A percentile compares a stretch with the other conserved stretches of the same genome.
These are phyloP conservation scores for Laupala kohalensis DNA, from an alignment of 1,140 invertebrate genomes.

Conservation along the genomic window DNA sequence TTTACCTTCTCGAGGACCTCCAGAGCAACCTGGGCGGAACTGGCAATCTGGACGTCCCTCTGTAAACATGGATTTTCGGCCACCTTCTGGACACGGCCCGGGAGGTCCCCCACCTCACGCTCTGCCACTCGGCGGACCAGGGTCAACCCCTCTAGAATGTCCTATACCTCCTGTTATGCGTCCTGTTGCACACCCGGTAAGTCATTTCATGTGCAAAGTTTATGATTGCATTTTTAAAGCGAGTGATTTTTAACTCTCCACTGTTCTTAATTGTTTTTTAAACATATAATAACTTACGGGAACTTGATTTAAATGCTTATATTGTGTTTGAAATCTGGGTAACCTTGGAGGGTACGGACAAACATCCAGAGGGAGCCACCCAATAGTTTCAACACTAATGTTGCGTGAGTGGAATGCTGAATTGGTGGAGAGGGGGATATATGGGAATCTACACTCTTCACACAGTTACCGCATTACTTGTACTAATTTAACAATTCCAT, in stretches of 20 bases:
- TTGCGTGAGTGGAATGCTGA: too few species aligned
- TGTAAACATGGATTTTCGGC: slow-evolving; percentile 3
- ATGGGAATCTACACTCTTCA: too few species aligned
- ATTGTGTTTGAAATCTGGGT: too few species aligned
- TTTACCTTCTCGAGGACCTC: background rate
- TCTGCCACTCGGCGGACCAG: background rate
- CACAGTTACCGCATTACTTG: too few species aligned
- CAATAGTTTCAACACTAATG: too few species aligned
- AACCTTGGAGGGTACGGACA: too few species aligned
- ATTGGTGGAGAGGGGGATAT: too few species aligned
- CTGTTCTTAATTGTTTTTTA: background rate
- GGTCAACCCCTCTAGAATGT: background rate
- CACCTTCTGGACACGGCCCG: slow-evolving; percentile 1
- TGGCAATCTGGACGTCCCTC: slow-evolving; percentile 6
- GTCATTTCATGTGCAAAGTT: too few species aligned
- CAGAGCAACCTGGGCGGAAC: background rate
- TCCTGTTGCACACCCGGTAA: background rate
- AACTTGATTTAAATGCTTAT: background rate
- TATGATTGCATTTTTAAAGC: too few species aligned
- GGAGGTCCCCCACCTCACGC: background rate
- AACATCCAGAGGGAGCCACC: too few species aligned
- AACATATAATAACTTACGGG: background rate
- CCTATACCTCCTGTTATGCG: background rate
- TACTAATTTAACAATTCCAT: too few species aligned
- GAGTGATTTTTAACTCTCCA: too few species aligned